These are phyloP conservation scores for Cottoperca gobio DNA, from an alignment of 2,797 vertebrate genomes.

Conservation along the genomic window DNA sequence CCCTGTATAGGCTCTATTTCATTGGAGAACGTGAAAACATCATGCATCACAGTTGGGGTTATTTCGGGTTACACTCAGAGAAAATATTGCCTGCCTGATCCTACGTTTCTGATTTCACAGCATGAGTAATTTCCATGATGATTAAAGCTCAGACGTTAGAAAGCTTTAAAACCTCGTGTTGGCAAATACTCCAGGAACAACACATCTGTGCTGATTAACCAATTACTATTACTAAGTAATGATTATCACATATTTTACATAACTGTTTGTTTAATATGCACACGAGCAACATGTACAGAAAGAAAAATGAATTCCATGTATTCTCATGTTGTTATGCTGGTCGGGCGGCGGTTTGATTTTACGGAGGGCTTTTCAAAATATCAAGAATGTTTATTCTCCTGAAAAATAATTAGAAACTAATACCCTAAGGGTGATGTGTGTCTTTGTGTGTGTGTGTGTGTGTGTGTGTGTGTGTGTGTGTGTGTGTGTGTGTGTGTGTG, in stretches of 20 bases:
- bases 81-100: conserved; percentile 14
- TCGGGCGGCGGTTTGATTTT: conserved; percentile 29
- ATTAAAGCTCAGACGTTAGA: conserved; percentile 29
- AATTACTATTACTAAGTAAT: conserved; percentile 19
- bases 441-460: conserved; percentile 24
- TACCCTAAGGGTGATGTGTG: conserved; percentile 39
- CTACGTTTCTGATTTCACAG: conserved; percentile 46
- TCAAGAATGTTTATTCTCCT: conserved; percentile 25
- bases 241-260: conserved; percentile 23
- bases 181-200: conserved; percentile 33
- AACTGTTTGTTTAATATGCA: conserved; percentile 13
- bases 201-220: conserved; percentile 16
- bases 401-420: conserved; percentile 61
- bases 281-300: not conserved
- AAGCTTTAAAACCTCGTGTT: conserved; percentile 15
- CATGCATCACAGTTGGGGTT: conserved; percentile 15
- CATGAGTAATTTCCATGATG: conserved; percentile 18
- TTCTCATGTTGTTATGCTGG: not conserved
- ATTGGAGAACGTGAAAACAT: conserved; percentile 44
- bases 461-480: conserved; percentile 21
- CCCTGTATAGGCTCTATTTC: not conserved
- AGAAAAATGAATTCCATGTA: not conserved
- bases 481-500: conserved; percentile 15
- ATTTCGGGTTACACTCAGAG: conserved; percentile 12
- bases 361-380: conserved; percentile 42